Conservation (phyloP, 2,797 vertebrate species). For the Semaprochilodus insignis region DNA sequence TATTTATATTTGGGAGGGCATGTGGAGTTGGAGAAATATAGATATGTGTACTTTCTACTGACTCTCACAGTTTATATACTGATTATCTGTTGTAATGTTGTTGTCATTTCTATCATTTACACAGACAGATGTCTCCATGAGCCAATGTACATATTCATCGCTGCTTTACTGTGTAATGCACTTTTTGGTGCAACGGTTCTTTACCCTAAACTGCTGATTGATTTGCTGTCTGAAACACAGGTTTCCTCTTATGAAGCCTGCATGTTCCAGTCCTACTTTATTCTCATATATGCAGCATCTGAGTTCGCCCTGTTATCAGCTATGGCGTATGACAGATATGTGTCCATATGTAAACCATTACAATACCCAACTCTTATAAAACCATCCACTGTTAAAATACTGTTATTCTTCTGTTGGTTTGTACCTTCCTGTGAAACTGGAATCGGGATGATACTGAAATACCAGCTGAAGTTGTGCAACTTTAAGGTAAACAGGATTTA, state of each 20-base stretch:
- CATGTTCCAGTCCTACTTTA: background rate
- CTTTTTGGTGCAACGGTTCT: background rate
- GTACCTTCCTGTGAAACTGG: background rate
- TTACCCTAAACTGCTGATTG: background rate
- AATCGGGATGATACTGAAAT: background rate
- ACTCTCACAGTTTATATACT: background rate
- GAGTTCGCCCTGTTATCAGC: conserved; percentile 9
- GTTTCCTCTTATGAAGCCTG: background rate
- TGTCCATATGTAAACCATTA: background rate
- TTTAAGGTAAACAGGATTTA: conserved; percentile 24
- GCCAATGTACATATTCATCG: background rate
- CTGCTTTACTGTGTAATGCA: background rate
- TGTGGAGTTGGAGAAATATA: background rate
- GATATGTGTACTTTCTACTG: conserved; percentile 37
- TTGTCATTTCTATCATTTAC: background rate
- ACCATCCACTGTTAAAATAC: background rate
- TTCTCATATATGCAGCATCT: background rate
- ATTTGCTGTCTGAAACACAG: background rate
- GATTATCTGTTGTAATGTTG: background rate
- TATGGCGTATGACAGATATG: conserved; percentile 1
- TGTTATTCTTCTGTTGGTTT: background rate
- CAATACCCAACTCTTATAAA: background rate
- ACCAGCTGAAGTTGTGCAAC: background rate
- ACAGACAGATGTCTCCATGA: background rate
- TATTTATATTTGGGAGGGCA: background rate